Evolutionary conservation across 2,797 vertebrate species (phyloP), one percentile per base, ranked within the genome.

Genomic region (Fundulus diaphanus): DNA sequence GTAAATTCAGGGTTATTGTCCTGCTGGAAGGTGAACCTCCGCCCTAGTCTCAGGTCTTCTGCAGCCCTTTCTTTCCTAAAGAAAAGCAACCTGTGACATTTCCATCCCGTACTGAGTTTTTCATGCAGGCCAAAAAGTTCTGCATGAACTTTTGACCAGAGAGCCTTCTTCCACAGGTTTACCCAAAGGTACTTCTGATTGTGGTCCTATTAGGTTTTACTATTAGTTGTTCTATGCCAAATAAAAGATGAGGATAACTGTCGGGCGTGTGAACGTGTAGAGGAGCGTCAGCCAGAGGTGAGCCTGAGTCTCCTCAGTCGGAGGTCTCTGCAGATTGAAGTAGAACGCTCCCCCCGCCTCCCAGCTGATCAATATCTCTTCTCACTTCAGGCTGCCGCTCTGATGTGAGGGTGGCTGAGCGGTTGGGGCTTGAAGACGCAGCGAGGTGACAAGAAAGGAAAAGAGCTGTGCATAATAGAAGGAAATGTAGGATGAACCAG

Each of bases 311-410:
- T 40, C 35, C 11, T 65, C 61, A 40, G 61, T 65, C 11, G 5
- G 37, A 15, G 11, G 22, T 42, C 61, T 65, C 61, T 66, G 37
- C 63, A 40, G 63, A 35, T 15, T 63, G 59, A 63, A 22, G 59
- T 22, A 37, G 59, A 61, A 61, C 22, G 33, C 33, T 18, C 57
- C 24, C 37, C 40, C 37, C 63, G 22, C 29, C 56, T 27, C 73
- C 73, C 77, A 13, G 51, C 73, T 82, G 81, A 89, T 91, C 85
- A 1, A 86, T 86, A 82, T 77, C 74, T 77, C 52, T 0, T 66
- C 77, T 85, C 71, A 77, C 79, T 81, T 61, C 56, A 73, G 61
- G 72, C 57, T 65, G 81, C 16, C 49, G 78, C 59, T 74, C 44
- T 52, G 65, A 75, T 35, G 73, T 61, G 70, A 67, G 24, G 15